Evolutionary conservation across 2,888 invertebrate species (phyloP).

Genomic region (Arrhopalites spinosus): DNA sequence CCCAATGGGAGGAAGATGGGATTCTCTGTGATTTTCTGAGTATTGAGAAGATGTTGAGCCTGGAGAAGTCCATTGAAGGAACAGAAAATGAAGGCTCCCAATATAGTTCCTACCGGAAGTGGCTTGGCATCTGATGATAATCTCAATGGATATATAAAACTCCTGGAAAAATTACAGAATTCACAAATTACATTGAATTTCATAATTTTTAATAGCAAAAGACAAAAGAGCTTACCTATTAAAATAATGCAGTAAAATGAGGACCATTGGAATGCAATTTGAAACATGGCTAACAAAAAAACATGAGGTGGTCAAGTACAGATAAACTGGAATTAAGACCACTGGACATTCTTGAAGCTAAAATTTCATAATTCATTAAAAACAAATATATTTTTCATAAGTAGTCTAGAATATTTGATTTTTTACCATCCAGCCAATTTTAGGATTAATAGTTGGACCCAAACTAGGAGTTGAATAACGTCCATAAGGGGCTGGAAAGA

Average conservation of each 20-base stretch:
- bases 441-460: slow-evolving; percentile 43
- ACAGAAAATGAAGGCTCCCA: slow-evolving; percentile 61
- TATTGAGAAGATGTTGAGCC: slow-evolving; percentile 57
- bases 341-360: slow-evolving; percentile 61
- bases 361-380: neutral
- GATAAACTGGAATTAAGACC: slow-evolving; percentile 57
- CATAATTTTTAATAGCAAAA: no score
- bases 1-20: neutral
- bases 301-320: slow-evolving; percentile 53
- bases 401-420: neutral
- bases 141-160: slow-evolving; percentile 60
- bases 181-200: slow-evolving; percentile 12
- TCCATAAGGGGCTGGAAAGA: slow-evolving; percentile 55
- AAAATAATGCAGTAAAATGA: slow-evolving; percentile 62
- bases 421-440: slow-evolving; percentile 51
- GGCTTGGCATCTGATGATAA: slow-evolving; percentile 60
- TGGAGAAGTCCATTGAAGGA: slow-evolving; percentile 63
- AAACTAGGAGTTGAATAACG: slow-evolving; percentile 34
- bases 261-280: slow-evolving; percentile 58
- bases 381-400: no score
- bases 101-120: slow-evolving; percentile 59
- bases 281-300: slow-evolving; percentile 42
- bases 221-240: slow-evolving; percentile 59
- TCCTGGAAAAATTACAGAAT: slow-evolving; percentile 57
- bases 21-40: slow-evolving; percentile 30